These are phyloP conservation scores for Erebia epiphron DNA, from an alignment of 2,888 invertebrate genomes.

Conservation along the genomic window DNA sequence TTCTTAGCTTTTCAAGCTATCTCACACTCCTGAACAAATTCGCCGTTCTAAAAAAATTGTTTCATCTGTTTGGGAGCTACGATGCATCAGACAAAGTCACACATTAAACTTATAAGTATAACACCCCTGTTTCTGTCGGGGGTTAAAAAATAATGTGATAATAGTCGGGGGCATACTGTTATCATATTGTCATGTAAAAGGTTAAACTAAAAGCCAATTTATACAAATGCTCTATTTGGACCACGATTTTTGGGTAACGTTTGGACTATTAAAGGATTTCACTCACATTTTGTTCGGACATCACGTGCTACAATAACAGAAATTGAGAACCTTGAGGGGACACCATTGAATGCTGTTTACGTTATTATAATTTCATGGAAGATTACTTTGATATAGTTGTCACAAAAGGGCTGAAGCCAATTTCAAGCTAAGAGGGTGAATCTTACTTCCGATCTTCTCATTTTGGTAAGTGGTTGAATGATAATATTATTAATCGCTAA, in stretches of 20 bases:
- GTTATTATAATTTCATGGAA: conserved; percentile 69
- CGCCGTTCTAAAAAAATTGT: too few species aligned
- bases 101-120: too few species aligned
- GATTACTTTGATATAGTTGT: conserved; percentile 28
- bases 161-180: not conserved
- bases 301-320: conserved; percentile 51
- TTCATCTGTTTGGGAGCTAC: too few species aligned
- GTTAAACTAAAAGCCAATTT: conserved; percentile 27
- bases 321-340: conserved; percentile 44
- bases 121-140: not conserved
- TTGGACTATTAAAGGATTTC: conserved; percentile 55
- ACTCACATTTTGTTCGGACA: conserved; percentile 49
- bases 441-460: not conserved
- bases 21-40: too few species aligned
- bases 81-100: too few species aligned
- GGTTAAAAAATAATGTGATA: not conserved
- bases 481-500: not conserved
- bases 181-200: not conserved
- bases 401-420: not conserved
- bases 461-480: not conserved
- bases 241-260: conserved; percentile 26
- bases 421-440: conserved; percentile 4
- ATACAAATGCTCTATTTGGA: conserved; percentile 32
- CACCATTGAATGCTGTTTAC: conserved; percentile 53
- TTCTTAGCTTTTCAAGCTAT: too few species aligned